phyloP scores from a whole-genome alignment of 2,797 vertebrate genomes.

The Melanotaenia maccullochi region DNA sequence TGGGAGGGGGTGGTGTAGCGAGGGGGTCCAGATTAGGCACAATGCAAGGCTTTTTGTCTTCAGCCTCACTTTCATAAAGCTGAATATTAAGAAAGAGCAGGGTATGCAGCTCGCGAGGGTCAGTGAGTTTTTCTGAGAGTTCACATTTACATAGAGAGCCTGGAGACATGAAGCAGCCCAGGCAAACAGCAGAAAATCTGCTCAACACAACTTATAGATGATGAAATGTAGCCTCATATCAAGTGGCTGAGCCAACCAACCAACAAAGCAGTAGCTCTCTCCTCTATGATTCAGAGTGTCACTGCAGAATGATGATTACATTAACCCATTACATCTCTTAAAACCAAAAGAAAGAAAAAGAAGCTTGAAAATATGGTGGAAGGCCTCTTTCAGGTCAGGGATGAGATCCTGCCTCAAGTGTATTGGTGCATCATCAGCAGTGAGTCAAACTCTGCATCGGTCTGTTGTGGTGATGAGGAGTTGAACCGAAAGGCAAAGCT shows the following conservation, averaged over 20 bases:
- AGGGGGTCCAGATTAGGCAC: conserved; percentile 39
- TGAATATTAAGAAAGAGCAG: conserved; percentile 73
- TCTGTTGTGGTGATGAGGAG: no score
- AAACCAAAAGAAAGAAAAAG: not conserved
- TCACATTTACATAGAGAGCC: conserved; percentile 36
- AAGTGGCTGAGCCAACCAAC: conserved; percentile 1
- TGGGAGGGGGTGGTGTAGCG: not conserved
- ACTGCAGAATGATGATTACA: conserved; percentile 7
- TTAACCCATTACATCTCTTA: conserved; percentile 9
- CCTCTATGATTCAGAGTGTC: not conserved
- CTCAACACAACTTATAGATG: conserved; percentile 3
- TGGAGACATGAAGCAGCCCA: conserved; percentile 19
- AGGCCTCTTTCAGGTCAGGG: no score
- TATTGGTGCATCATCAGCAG: no score
- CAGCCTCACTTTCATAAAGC: conserved; percentile 76
- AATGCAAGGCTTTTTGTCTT: conserved; percentile 64
- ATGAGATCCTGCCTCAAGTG: no score
- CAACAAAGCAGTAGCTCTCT: conserved; percentile 3
- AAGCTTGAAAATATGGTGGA: not conserved
- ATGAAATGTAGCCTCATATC: conserved; percentile 18
- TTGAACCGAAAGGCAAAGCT: no score
- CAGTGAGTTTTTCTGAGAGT: conserved; percentile 38
- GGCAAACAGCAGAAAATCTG: conserved; percentile 15
- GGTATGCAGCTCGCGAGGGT: conserved; percentile 44
- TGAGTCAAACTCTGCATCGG: no score